Conservation (phyloP, 2,113 vertebrate genomes). For the Pygoscelis adeliae region DNA sequence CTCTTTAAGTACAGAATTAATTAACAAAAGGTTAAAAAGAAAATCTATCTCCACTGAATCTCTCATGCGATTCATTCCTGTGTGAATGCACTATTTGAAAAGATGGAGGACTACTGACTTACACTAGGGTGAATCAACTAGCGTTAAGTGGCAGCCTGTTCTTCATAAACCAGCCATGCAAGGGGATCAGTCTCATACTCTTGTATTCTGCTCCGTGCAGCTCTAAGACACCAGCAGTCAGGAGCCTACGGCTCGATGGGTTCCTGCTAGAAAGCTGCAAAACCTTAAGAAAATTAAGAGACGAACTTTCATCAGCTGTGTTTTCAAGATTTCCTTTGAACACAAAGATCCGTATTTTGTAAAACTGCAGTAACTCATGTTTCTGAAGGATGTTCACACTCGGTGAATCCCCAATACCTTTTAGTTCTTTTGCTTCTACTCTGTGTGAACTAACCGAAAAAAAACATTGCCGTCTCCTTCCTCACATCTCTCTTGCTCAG, state of each 20-base stretch:
- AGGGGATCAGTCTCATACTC: background rate
- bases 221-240: background rate
- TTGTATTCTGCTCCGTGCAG: background rate
- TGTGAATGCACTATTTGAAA: background rate
- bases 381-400: background rate
- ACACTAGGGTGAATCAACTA: background rate
- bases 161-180: background rate
- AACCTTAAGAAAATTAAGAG: background rate
- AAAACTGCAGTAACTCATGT: background rate
- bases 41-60: background rate
- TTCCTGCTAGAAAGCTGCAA: background rate
- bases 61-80: background rate
- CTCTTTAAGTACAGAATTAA: background rate
- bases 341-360: background rate
- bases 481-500: background rate
- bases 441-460: background rate
- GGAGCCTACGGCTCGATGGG: background rate
- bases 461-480: fast-evolving
- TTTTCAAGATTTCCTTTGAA: background rate
- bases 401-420: background rate
- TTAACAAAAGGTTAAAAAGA: background rate
- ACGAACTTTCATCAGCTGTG: background rate
- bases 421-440: background rate
- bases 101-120: background rate
- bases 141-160: background rate